Conservation (phyloP, 2,888 invertebrate genomes). For the Perdita meconis region DNA sequence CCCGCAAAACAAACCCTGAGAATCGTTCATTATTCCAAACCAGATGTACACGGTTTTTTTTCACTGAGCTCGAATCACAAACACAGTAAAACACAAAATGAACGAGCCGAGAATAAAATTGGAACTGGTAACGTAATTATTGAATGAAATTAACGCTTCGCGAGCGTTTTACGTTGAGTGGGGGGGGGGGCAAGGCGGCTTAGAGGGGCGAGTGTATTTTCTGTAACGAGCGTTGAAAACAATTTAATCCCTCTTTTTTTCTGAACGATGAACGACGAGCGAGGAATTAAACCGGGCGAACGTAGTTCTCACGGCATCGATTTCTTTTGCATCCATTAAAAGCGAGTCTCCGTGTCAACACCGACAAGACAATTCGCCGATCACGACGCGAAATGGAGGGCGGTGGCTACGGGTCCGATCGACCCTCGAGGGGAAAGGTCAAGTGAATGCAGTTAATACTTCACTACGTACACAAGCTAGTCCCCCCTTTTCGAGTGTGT, state of each 20-base stretch:
- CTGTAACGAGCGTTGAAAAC: slow-evolving; percentile 41
- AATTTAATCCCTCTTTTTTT: slow-evolving; percentile 47
- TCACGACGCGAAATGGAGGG: slow-evolving; percentile 12
- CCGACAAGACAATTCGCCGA: slow-evolving; percentile 49
- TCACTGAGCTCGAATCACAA: background rate
- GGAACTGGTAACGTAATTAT: background rate
- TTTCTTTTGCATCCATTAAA: slow-evolving; percentile 40
- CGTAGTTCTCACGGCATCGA: slow-evolving; percentile 38
- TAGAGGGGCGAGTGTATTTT: slow-evolving; percentile 6
- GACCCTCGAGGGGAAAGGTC: slow-evolving; percentile 69
- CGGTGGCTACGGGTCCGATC: slow-evolving; percentile 28
- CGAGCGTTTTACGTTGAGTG: slow-evolving; percentile 4
- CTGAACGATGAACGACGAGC: slow-evolving; percentile 22
- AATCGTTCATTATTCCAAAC: background rate
- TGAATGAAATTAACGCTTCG: slow-evolving; percentile 37
- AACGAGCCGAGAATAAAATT: slow-evolving; percentile 17
- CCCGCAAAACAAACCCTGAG: background rate
- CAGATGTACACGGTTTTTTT: background rate
- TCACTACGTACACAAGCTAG: slow-evolving; percentile 59
- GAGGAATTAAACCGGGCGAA: slow-evolving; percentile 52
- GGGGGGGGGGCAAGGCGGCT: background rate
- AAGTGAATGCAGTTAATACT: slow-evolving; percentile 73
- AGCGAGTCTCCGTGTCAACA: slow-evolving; percentile 42
- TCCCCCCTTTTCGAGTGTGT: slow-evolving; percentile 73
- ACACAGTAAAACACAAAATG: slow-evolving; percentile 29